Percentiles rank a stretch among this genome's conserved stretches.
phyloP scores from a whole-genome alignment of 2,113 vertebrate species.

The Athene noctua region DNA sequence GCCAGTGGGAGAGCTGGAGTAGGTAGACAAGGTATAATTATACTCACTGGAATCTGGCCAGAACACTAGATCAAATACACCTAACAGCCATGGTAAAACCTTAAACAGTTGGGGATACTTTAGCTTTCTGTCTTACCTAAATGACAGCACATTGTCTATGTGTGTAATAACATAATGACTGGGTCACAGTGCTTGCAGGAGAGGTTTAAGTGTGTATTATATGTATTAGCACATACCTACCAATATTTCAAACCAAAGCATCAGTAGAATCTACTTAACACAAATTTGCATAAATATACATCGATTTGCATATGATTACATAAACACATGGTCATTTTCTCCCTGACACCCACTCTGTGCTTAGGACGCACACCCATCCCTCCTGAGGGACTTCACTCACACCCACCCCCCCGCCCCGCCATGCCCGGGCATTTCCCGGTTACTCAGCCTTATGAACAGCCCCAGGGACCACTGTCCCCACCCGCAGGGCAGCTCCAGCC shows the following conservation, averaged over 20 bases:
- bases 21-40: not conserved
- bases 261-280: constrained; percentile 19
- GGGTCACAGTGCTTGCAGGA: not conserved
- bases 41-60: not conserved
- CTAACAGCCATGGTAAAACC: not conserved
- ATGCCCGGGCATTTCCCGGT: accelerated
- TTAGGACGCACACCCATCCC: accelerated
- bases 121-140: not conserved
- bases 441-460: accelerated
- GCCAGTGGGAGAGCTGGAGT: not conserved
- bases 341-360: not conserved
- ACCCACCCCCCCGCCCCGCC: not conserved
- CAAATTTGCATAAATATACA: constrained; percentile 37
- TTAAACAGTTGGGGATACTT: not conserved
- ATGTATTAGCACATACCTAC: not conserved
- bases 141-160: accelerated
- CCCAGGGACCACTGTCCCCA: accelerated
- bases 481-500: too few species aligned
- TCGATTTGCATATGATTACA: not conserved
- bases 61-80: not conserved
- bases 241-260: not conserved
- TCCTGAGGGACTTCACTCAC: not conserved
- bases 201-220: not conserved
- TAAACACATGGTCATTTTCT: not conserved
- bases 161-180: accelerated